Base-by-base conservation (phyloP, 1,140 invertebrate species). In the Cataglyphis hispanica region DNA sequence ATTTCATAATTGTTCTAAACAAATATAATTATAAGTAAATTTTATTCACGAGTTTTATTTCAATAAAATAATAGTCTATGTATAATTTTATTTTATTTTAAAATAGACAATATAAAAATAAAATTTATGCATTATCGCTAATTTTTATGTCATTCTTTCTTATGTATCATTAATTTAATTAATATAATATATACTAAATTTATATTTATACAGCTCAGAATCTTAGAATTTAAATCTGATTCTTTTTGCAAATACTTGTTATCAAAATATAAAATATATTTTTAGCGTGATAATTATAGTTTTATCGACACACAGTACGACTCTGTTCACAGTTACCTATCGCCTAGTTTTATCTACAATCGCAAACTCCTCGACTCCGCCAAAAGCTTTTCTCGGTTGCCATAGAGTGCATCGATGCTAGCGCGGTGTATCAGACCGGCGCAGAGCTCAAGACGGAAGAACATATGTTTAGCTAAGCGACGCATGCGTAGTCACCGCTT, bases 401-500 rank as follows among this genome's bases (percentile, higher is more conserved):
- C 53, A 25, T 31, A 3, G 19, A 31, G 25, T 10, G 78, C 66
- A 40, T 19, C 50, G 43, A 5, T 27, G 53, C 2, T 31, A 16
- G 50, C 53, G 53, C 40, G 11, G 25, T 34, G 25, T 5, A 76
- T 86, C 89, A 85, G 85, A 72, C 90, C 86, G 86, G 92, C 89
- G 90, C 90, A 92, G 72, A 89, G 85, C 80, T 88, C 86, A 86
- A 78, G 91, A 93, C 94, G 93, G 93, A 94, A 94, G 93, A 95
- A 95, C 93, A 94, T 95, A 95, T 95, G 94, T 95, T 95, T 93
- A 91, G 86, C 86, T 86, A 91, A 50, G 91, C 92, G 88, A 90
- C 94, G 94, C 94, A 95, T 87, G 94, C 94, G 93, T 90, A 91
- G 86, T 93, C 60, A 91, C 87, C 86, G 93, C 90, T 94, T 94